Evolutionary conservation across 1,140 invertebrate genomes (phyloP), one percentile per base, ranked within the genome.

Genomic region (Cheumatopsyche charites): DNA sequence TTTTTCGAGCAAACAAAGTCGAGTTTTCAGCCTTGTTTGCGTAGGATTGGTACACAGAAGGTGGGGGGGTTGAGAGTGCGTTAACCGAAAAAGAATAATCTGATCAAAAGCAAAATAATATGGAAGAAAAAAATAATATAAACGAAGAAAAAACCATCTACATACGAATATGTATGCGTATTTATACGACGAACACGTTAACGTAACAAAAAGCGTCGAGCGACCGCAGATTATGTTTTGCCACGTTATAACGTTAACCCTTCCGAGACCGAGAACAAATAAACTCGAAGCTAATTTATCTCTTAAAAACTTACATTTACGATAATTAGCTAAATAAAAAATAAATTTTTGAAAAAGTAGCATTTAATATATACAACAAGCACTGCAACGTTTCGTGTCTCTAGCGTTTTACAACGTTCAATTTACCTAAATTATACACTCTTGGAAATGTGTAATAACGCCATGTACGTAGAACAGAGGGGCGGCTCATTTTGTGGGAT

Each of bases 31-130:
- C 4, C 55, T 2, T 58, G 23, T 58, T 58, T 58, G 21, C 55
- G 19, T 11, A 23, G 55, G 55, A 58, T 58, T 19, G 29, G 55
- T 26, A 26, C 55, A 26, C 55, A 58, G 25, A 36, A 36, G 29
- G 29, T 47, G 12, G 55, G n/a, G n/a, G 21, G 55, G 55, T 58
- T 58, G 55, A 58, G 55, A 58, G 23, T 58, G 15, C 19, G 47
- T 52, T 52, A 52, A 52, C 47, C 47, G 47, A 52, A 52, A 36
- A 36, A 52, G 15, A 52, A 52, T 52, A 52, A 52, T 52, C 47
- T 52, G 47, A 52, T 52, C 47, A 58, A 58, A 58, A 58, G 12
- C 9, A 58, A 21, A 25, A 58, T 13, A 58, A 58, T 23, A 36
- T 36, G 9, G 9, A 36, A 36, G 9, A 36, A 36, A 36, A 3